Conservation (phyloP, 2,797 vertebrate genomes). For the Myotis vivesi region DNA sequence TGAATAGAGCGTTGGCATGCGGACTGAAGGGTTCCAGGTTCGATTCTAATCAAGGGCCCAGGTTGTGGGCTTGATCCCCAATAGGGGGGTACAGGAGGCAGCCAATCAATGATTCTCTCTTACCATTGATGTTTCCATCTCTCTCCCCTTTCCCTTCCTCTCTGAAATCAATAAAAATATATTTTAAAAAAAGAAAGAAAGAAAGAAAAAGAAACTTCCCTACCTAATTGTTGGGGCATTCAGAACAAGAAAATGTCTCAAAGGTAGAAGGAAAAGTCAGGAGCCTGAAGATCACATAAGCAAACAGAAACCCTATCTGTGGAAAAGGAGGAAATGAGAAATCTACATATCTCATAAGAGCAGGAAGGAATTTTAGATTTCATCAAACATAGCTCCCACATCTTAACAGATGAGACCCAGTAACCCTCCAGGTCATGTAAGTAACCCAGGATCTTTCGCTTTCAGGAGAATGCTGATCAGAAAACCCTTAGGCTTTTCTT, state of each 20-base stretch:
- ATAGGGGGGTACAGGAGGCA: too few relatives aligned
- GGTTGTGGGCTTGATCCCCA: too few relatives aligned
- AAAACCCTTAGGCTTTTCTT: background rate
- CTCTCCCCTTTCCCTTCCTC: too few relatives aligned
- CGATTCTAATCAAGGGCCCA: too few relatives aligned
- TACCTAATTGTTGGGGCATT: background rate
- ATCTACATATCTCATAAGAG: background rate
- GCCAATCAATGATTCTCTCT: too few relatives aligned
- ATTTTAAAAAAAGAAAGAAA: too few relatives aligned
- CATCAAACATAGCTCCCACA: background rate
- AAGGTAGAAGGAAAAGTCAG: slow-evolving; percentile 1
- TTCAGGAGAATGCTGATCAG: background rate
- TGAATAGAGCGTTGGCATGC: too few relatives aligned
- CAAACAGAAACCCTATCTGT: background rate
- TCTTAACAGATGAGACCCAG: background rate
- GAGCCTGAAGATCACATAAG: background rate
- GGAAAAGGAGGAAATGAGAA: background rate
- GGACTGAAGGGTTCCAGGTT: too few relatives aligned
- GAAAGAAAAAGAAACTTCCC: background rate
- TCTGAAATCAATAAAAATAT: too few relatives aligned
- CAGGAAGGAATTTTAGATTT: slow-evolving; percentile 34
- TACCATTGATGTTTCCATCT: too few relatives aligned
- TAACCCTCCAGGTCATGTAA: background rate
- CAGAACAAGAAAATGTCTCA: slow-evolving; percentile 17
- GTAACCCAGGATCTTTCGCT: background rate